Percentiles rank a stretch among this genome's conserved stretches.
Evolutionary conservation across 2,113 vertebrate genomes (phyloP).

Genomic region (Lophotis ruficrista): DNA sequence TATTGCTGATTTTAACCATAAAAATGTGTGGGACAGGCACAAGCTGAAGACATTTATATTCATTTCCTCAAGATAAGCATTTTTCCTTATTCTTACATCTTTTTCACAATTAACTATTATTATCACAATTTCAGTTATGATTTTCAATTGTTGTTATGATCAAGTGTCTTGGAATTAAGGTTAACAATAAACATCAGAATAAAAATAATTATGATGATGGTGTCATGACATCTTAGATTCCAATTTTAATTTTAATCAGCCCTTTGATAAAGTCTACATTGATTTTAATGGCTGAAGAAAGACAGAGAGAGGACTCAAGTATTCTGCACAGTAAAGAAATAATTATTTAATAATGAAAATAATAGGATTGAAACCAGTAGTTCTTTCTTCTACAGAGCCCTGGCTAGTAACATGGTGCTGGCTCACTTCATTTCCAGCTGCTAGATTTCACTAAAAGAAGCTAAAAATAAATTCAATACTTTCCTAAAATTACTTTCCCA

Average conservation of each 20-base stretch:
- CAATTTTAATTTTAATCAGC: not conserved
- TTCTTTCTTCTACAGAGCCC: not conserved
- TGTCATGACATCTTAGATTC: not conserved
- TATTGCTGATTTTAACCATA: not conserved
- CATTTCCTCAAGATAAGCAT: not conserved
- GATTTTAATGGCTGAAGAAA: not conserved
- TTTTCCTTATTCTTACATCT: not conserved
- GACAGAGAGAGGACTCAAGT: not conserved
- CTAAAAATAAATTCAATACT: constrained; percentile 68
- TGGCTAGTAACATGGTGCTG: not conserved
- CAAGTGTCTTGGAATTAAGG: not conserved
- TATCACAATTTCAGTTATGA: not conserved
- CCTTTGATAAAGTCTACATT: not conserved
- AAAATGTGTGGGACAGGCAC: not conserved
- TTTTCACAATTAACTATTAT: not conserved
- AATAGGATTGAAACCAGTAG: not conserved
- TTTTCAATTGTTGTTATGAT: not conserved
- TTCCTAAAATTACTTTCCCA: constrained; percentile 62
- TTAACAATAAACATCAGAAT: not conserved
- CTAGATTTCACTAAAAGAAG: constrained; percentile 56
- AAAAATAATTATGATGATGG: not conserved
- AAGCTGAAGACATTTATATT: not conserved
- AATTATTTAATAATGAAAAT: not conserved
- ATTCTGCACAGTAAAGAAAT: not conserved
- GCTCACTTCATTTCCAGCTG: constrained; percentile 52